Conservation (phyloP, 2,797 vertebrate genomes). For the Dipus sagitta region DNA sequence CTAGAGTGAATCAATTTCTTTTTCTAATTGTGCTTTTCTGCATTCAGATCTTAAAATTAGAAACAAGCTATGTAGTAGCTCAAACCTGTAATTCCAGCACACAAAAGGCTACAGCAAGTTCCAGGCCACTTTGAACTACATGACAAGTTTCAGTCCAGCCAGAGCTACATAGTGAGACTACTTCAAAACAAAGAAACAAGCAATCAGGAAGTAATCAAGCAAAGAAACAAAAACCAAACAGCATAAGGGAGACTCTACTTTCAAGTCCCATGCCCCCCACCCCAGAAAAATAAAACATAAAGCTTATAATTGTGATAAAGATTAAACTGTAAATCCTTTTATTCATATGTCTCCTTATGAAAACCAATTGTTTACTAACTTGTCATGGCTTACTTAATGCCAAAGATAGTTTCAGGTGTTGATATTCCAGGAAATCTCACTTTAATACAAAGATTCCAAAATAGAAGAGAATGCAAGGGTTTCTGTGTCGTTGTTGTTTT, state of each 20-base stretch:
- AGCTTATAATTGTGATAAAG: background rate
- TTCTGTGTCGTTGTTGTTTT: no score
- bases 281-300: background rate
- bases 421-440: slow-evolving; percentile 3
- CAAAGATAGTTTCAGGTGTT: slow-evolving; percentile 19
- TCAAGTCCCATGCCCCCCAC: background rate
- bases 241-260: background rate
- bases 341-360: slow-evolving; percentile 33
- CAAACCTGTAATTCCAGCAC: background rate
- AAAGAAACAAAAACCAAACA: background rate
- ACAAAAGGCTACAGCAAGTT: background rate
- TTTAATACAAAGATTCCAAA: slow-evolving; percentile 39
- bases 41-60: background rate
- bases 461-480: background rate
- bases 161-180: background rate
- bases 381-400: background rate
- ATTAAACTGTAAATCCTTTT: slow-evolving; percentile 13
- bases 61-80: background rate
- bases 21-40: background rate
- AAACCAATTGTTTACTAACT: slow-evolving; percentile 43
- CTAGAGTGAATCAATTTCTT: background rate
- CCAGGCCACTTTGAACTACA: background rate
- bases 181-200: no score
- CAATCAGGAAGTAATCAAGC: background rate
- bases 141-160: background rate